These are phyloP conservation scores for Chlorodrepanis virens DNA, from an alignment of 2,113 vertebrate genomes.

Conservation along the genomic window DNA sequence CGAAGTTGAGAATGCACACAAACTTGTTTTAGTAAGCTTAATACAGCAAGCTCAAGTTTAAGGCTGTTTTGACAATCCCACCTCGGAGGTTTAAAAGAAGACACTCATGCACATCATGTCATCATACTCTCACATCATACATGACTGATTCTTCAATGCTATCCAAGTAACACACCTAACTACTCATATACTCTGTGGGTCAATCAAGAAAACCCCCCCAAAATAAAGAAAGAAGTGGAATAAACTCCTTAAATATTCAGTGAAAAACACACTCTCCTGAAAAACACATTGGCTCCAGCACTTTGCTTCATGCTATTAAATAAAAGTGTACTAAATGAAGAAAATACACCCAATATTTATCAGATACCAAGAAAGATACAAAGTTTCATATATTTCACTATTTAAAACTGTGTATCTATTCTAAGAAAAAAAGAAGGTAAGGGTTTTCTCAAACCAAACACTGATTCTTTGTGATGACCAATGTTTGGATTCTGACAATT, in stretches of 20 bases:
- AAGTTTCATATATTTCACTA: neutral
- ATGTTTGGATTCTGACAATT: neutral
- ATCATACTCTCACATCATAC: neutral
- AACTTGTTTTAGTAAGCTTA: constrained; percentile 66
- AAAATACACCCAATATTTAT: neutral
- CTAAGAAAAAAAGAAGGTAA: neutral
- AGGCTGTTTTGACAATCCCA: constrained; percentile 54
- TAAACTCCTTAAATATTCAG: neutral
- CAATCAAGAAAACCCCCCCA: neutral
- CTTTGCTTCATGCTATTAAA: neutral
- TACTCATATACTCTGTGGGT: neutral
- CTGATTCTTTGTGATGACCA: neutral
- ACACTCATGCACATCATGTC: constrained; percentile 36
- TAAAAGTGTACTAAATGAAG: neutral
- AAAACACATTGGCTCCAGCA: neutral
- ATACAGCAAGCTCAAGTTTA: constrained; percentile 59
- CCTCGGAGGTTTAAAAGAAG: constrained; percentile 50
- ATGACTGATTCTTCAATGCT: neutral
- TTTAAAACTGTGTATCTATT: neutral
- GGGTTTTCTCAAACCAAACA: neutral
- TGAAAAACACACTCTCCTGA: neutral
- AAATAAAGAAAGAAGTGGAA: neutral
- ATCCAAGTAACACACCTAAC: neutral
- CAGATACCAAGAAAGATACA: neutral
- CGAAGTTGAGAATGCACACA: constrained; percentile 2